Evolutionary conservation across 2,888 invertebrate genomes (phyloP), one percentile per base, ranked within the genome.

Genomic region (Agonopterix arenella): DNA sequence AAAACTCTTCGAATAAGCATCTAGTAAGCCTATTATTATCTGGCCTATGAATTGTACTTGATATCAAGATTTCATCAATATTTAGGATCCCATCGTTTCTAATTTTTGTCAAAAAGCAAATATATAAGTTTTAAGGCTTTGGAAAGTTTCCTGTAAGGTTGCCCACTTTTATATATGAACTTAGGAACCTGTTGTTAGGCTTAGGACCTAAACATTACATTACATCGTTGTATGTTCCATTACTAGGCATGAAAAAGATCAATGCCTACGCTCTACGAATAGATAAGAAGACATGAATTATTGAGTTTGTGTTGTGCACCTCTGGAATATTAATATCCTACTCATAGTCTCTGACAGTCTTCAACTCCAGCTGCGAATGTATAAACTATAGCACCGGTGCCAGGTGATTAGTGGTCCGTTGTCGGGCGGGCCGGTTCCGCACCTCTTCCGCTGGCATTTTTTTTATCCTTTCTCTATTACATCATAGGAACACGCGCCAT

Each of bases 391-490:
- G 57, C 59, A 61, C 64, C 68, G 64, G 63, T 62, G 28, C 57
- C 61, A 65, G 66, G 70, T 71, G 68, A 79, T 77, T 74, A 77
- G 69, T 68, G 70, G 61, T 61, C 64, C 64, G 70, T 68, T 64
- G 61, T 57, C 66, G 63, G 67, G 68, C 62, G 63, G 69, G 73
- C 74, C 74, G 74, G 78, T 80, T 76, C 76, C 76, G 71, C 74
- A 66, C 74, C 74, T 78, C 78, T 80, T 85, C 83, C 84, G 83
- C 71, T 80, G 70, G 66, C 62, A 57, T 67, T 73, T 28, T 79
- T 84, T 80, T 80, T 76, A 71, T 80, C 63, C 63, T 63, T 73
- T 59, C 64, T 62, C 71, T 73, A 78, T 85, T 85, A 80, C 80
- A 83, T 84, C 80, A 84, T 76, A 80, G 73, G 58, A 67, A 61